These are phyloP conservation scores for Epizoanthus stellaris DNA, from an alignment of 92 coral and sea anemone species.

Conservation along the genomic window DNA sequence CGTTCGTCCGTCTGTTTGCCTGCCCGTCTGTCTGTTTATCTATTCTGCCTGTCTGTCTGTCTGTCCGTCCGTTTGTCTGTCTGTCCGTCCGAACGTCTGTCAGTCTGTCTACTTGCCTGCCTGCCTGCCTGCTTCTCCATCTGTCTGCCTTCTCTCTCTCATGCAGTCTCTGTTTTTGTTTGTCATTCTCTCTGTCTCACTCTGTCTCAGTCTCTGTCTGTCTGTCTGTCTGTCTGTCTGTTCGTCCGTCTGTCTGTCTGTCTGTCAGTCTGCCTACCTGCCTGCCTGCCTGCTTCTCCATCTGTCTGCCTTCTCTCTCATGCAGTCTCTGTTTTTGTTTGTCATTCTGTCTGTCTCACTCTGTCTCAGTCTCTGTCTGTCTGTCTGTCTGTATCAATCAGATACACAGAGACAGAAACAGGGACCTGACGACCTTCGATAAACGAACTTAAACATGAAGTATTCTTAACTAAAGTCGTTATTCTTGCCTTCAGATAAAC, in stretches of 20 bases:
- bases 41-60: too few relatives aligned
- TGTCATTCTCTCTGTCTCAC: too few relatives aligned
- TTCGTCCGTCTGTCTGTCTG: background rate
- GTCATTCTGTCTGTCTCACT: background rate
- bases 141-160: too few relatives aligned
- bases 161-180: too few relatives aligned
- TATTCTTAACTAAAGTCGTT: background rate
- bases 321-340: background rate
- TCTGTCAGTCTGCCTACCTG: background rate
- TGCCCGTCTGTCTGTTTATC: too few relatives aligned
- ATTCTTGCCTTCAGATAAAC: slow-evolving; percentile 54
- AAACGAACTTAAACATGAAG: background rate
- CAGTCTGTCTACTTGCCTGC: too few relatives aligned
- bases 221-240: too few relatives aligned
- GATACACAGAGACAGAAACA: background rate
- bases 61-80: too few relatives aligned
- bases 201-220: too few relatives aligned
- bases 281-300: background rate
- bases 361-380: background rate
- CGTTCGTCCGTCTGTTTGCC: too few relatives aligned
- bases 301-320: background rate
- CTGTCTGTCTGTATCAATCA: background rate
- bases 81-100: too few relatives aligned
- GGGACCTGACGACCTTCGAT: background rate
- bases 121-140: too few relatives aligned